These are phyloP conservation scores for Hypomecis punctinalis DNA, from an alignment of 2,888 invertebrate genomes.

Conservation along the genomic window DNA sequence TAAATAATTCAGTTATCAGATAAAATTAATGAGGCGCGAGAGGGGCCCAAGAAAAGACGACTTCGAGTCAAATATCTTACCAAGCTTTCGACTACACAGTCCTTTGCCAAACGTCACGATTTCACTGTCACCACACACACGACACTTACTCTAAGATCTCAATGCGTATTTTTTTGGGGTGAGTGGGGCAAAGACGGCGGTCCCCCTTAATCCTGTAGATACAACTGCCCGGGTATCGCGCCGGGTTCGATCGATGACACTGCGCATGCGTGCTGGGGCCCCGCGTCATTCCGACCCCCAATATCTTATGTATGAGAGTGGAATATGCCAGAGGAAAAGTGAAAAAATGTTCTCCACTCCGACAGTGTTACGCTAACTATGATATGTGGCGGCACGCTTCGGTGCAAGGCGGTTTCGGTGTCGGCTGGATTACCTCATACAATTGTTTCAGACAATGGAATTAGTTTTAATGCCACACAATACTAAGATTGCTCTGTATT, in stretches of 20 bases:
- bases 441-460: background rate
- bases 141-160: constrained; percentile 56
- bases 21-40: constrained; percentile 14
- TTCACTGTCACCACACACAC: constrained; percentile 53
- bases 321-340: constrained; percentile 68
- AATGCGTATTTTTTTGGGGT: constrained; percentile 70
- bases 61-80: constrained; percentile 18
- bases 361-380: constrained; percentile 48
- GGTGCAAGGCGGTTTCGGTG: constrained; percentile 1
- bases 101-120: constrained; percentile 26
- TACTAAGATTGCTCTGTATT: no score
- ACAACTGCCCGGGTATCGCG: constrained; percentile 74
- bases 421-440: background rate
- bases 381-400: constrained; percentile 41
- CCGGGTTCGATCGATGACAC: constrained; percentile 71
- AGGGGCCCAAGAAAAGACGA: background rate
- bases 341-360: constrained; percentile 57
- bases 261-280: constrained; percentile 71
- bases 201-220: constrained; percentile 53
- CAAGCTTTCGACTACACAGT: constrained; percentile 22
- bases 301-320: constrained; percentile 83
- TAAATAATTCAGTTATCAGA: constrained; percentile 30
- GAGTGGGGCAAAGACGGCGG: constrained; percentile 57
- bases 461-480: no score
- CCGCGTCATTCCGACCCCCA: constrained; percentile 70